Evolutionary conservation across 2,888 invertebrate genomes (phyloP).

Genomic region (Blera fallax): DNA sequence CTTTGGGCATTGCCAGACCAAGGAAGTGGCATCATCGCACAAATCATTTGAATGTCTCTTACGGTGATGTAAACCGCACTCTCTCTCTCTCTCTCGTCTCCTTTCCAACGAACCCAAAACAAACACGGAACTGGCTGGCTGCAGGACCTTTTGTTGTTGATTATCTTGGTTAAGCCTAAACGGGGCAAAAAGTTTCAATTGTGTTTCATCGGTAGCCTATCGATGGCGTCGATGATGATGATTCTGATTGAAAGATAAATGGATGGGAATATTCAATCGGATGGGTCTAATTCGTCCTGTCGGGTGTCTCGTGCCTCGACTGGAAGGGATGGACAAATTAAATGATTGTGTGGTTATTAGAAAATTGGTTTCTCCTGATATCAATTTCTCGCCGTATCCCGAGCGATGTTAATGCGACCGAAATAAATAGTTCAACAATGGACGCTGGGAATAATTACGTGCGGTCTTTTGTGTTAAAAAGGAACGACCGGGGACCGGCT

Average conservation of each 20-base stretch:
- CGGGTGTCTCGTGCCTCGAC: background rate
- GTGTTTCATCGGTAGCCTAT: slow-evolving; percentile 1
- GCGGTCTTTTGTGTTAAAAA: background rate
- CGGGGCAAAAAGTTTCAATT: slow-evolving; percentile 18
- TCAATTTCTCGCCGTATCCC: background rate
- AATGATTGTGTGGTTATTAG: slow-evolving; percentile 61
- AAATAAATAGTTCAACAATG: slow-evolving; percentile 14
- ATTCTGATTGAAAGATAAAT: slow-evolving; percentile 66
- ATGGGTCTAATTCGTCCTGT: slow-evolving; percentile 29
- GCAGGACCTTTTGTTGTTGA: slow-evolving; percentile 32
- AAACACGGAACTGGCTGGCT: slow-evolving; percentile 6
- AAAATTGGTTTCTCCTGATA: slow-evolving; percentile 40
- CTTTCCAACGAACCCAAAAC: background rate
- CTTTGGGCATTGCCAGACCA: background rate
- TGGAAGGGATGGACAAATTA: slow-evolving; percentile 13
- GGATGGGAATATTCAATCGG: slow-evolving; percentile 51
- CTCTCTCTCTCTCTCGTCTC: background rate
- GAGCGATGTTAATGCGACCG: background rate
- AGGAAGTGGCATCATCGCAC: background rate
- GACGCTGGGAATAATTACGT: background rate
- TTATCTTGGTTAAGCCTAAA: slow-evolving; percentile 6
- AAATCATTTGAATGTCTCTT: slow-evolving; percentile 22
- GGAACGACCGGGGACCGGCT: background rate
- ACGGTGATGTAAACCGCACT: background rate
- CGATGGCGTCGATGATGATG: slow-evolving; percentile 37